phyloP scores from a whole-genome alignment of 1,140 invertebrate species.

The Ceratina australensis region DNA sequence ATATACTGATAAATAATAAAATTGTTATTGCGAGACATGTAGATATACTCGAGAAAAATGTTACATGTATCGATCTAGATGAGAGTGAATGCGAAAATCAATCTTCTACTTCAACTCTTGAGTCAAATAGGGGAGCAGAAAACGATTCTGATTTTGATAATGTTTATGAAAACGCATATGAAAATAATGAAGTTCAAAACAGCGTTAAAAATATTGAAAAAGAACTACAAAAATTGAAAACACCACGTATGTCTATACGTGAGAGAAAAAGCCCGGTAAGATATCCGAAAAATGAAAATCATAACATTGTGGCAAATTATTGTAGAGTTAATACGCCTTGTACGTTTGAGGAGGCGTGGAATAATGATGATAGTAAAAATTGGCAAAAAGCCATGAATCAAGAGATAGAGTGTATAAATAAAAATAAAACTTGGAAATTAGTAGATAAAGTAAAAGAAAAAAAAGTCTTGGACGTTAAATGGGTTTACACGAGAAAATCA shows the following conservation, averaged over 20 bases:
- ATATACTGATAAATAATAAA: too few relatives aligned
- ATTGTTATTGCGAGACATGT: too few relatives aligned
- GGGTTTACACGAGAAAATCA: slow-evolving; percentile 1
- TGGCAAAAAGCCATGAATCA: not conserved
- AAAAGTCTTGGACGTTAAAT: slow-evolving; percentile 3
- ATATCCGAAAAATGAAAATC: not conserved
- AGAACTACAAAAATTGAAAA: too few relatives aligned
- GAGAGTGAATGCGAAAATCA: too few relatives aligned
- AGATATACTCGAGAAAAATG: too few relatives aligned
- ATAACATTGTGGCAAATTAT: not conserved
- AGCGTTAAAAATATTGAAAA: too few relatives aligned
- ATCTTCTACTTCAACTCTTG: too few relatives aligned
- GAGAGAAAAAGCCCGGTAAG: not conserved
- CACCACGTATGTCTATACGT: not conserved
- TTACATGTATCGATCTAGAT: too few relatives aligned
- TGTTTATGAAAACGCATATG: too few relatives aligned
- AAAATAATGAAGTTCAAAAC: too few relatives aligned
- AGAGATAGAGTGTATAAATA: not conserved
- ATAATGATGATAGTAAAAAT: not conserved
- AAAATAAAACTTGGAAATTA: slow-evolving; percentile 18
- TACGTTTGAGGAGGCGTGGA: slow-evolving; percentile 14
- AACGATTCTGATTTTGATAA: too few relatives aligned
- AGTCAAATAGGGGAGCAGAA: too few relatives aligned
- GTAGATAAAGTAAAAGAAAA: not conserved
- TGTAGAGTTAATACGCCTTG: not conserved